Evolutionary conservation across 2,888 invertebrate genomes (phyloP), one percentile per base, ranked within the genome.

Genomic region (Globia sparganii): DNA sequence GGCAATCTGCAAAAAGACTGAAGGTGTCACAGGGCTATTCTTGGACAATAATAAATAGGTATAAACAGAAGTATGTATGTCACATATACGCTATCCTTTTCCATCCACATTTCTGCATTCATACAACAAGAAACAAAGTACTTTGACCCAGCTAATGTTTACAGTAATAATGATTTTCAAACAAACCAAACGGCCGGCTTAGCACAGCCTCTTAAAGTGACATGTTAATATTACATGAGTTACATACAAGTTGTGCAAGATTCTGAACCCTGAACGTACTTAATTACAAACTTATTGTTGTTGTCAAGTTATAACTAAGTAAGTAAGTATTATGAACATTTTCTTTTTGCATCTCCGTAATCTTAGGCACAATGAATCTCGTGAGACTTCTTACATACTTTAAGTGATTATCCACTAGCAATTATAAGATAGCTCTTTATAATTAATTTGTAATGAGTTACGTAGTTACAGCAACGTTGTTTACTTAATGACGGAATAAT

Each of bases 321-420:
- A 40, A 13, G n/a, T 49, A 66, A 37, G 72, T 70, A 81, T 56
- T 61, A 62, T 49, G 75, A 77, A 64, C 46, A 71, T 74, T 78
- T 82, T 65, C 49, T 83, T 86, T 84, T 82, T 83, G 56, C 62
- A 58, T 64, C 65, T 68, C 40, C n/a, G 53, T 77, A 71, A 74
- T 78, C 68, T 75, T 49, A 67, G 69, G 69, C 69, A 88, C 87
- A 88, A 87, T 85, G 85, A 77, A 77, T 77, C 78, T 71, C 88
- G 84, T 88, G 88, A 80, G 86, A 88, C 62, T 77, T 81, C 72
- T 71, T 73, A 66, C 77, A 80, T 80, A 53, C 82, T 73, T 73
- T 72, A 75, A 43, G 75, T 81, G 75, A 81, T 81, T 75, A 78
- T 78, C 75, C 43, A 66, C 40, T 49, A 25, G 80, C 65, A 85